Conservation (phyloP, 2,113 vertebrate species). For the Eubucco bourcierii region DNA sequence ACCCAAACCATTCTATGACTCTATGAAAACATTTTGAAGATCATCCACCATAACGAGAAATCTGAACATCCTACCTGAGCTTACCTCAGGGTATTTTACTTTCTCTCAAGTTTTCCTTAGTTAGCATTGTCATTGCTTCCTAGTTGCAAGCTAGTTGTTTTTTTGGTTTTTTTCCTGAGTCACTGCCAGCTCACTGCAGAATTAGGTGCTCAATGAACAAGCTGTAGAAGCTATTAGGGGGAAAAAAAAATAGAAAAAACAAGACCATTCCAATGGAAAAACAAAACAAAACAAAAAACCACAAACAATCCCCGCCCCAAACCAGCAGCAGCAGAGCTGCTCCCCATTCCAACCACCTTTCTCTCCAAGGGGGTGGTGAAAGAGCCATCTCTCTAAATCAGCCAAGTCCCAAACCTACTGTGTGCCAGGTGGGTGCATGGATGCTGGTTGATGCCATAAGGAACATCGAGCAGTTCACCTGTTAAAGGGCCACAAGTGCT, state of each 20-base stretch:
- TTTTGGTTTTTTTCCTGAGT: background rate
- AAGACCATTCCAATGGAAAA: background rate
- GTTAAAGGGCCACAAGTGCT: background rate
- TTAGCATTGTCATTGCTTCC: background rate
- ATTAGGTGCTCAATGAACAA: background rate
- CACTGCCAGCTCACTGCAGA: background rate
- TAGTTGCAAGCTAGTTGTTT: background rate
- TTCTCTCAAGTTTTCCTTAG: background rate
- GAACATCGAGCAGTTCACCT: background rate
- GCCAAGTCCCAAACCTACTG: accelerated
- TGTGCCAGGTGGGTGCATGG: accelerated
- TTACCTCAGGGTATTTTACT: background rate
- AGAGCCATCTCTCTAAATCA: background rate
- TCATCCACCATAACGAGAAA: background rate
- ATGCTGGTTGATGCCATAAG: background rate
- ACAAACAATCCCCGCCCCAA: background rate
- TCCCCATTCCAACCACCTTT: background rate
- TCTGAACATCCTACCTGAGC: background rate
- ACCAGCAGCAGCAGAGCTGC: background rate
- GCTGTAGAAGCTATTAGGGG: background rate
- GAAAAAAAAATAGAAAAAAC: background rate
- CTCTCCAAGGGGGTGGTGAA: background rate
- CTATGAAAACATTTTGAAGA: background rate
- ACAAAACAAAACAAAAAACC: background rate
- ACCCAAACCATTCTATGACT: too few relatives aligned